Conservation (phyloP, 2,797 vertebrate genomes). For the Chaetodon trifasciatus region DNA sequence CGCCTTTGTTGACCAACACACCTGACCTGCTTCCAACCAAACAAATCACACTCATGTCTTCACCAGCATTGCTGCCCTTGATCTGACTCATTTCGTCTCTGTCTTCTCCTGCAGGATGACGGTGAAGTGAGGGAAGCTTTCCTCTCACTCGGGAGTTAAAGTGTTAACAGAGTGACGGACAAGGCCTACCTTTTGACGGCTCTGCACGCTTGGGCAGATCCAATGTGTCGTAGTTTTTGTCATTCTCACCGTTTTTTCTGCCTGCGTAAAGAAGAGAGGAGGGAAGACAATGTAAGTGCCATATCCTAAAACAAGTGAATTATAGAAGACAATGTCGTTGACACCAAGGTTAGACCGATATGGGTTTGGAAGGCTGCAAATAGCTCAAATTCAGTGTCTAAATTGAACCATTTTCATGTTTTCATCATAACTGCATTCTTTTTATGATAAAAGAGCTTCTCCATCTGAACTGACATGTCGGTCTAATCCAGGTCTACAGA, state of each 20-base stretch:
- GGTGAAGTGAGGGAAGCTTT: neutral
- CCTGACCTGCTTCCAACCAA: slow-evolving; percentile 13
- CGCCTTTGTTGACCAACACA: slow-evolving; percentile 2
- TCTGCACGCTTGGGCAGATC: slow-evolving; percentile 93
- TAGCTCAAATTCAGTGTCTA: neutral
- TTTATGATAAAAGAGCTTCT: neutral
- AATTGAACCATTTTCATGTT: neutral
- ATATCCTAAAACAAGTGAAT: neutral
- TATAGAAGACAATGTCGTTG: slow-evolving; percentile 13
- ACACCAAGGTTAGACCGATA: slow-evolving; percentile 34
- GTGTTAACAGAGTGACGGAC: slow-evolving; percentile 1
- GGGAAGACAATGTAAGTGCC: slow-evolving; percentile 43
- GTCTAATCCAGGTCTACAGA: slow-evolving; percentile 38
- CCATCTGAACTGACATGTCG: slow-evolving; percentile 6
- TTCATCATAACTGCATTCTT: neutral
- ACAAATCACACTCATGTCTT: slow-evolving; percentile 5
- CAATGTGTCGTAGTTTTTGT: slow-evolving; percentile 93
- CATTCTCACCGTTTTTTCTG: slow-evolving; percentile 91
- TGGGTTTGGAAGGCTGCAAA: neutral
- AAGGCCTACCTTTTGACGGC: slow-evolving; percentile 89
- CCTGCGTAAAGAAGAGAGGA: slow-evolving; percentile 80
- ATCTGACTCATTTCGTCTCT: slow-evolving; percentile 1
- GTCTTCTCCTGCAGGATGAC: neutral
- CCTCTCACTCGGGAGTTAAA: neutral
- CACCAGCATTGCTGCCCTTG: neutral